Base-by-base conservation (phyloP, 2,888 invertebrate species). In the Synanthedon andrenaeformis region DNA sequence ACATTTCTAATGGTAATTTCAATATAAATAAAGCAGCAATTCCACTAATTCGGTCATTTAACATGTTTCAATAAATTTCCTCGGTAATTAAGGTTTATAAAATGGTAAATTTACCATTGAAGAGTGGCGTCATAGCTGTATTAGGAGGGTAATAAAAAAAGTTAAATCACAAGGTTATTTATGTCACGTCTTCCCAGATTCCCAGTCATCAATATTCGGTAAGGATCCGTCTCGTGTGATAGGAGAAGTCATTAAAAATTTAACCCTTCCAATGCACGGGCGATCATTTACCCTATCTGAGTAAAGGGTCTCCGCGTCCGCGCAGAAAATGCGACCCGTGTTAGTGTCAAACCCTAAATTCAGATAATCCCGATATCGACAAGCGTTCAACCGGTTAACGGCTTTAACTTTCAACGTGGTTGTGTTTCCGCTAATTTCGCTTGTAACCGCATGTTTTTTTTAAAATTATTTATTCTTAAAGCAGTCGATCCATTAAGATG, bases 261-360 rank as follows among this genome's bases (percentile, higher is more conserved):
- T 51, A 52, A 41, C 52, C 41, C 41, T 41, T 13, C 51, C 51
- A 28, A n/a, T 35, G 41, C 55, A 45, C 55, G 54, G 54, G 54
- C 58, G 54, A 57, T 57, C 57, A 57, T 59, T 56, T 59, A 60
- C 57, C 51, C 56, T 45, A 45, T 45, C 35, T 45, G 45, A 45
- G 45, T 12, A 52, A 17, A 49, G 50, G 56, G 56, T 17, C 52
- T 55, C 55, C 57, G 63, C 67, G 67, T 62, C 66, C 66, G 65
- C 59, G 66, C 67, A 66, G 73, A 75, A 76, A 78, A 75, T 70
- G 62, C 64, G 63, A 80, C 82, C 83, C 83, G 79, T 79, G 82
- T 83, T 82, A 82, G 74, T 78, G 82, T 82, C 82, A 77, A 65
- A 63, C 72, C 71, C 64, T 70, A 71, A 77, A 78, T 77, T 73